Percentiles rank a stretch among this genome's conserved stretches.
Conservation (phyloP, 2,113 vertebrate species). For the Strigops habroptila region DNA sequence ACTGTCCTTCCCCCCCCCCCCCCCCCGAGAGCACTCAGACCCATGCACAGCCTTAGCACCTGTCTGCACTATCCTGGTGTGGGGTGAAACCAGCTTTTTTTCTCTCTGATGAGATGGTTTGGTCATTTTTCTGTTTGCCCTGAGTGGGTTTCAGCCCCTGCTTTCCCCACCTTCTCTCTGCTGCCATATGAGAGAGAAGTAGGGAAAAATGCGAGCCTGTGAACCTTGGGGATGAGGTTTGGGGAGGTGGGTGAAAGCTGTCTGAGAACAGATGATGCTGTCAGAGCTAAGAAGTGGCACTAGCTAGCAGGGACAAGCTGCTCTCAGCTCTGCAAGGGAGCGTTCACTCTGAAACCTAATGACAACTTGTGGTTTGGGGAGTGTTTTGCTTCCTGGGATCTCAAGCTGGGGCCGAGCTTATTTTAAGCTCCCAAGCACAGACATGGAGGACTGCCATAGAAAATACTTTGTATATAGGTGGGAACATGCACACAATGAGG, state of each 20-base stretch:
- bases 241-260: not conserved
- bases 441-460: not conserved
- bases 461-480: not conserved
- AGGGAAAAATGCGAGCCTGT: fast-evolving
- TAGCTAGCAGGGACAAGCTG: not conserved
- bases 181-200: fast-evolving
- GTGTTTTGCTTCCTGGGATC: not conserved
- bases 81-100: not conserved
- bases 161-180: not conserved
- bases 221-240: not conserved
- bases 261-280: fast-evolving
- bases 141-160: fast-evolving
- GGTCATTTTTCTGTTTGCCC: not conserved
- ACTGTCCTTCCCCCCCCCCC: not conserved
- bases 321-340: fast-evolving
- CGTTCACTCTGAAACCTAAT: not conserved
- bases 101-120: not conserved
- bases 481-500: fast-evolving
- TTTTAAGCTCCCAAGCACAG: not conserved
- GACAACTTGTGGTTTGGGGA: not conserved
- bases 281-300: not conserved
- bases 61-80: fast-evolving
- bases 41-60: not conserved
- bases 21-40: not conserved
- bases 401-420: not conserved